A percentile compares a stretch with the other conserved stretches of the same genome.
phyloP scores from a whole-genome alignment of 2,113 vertebrate species.

The Jacana jacana region DNA sequence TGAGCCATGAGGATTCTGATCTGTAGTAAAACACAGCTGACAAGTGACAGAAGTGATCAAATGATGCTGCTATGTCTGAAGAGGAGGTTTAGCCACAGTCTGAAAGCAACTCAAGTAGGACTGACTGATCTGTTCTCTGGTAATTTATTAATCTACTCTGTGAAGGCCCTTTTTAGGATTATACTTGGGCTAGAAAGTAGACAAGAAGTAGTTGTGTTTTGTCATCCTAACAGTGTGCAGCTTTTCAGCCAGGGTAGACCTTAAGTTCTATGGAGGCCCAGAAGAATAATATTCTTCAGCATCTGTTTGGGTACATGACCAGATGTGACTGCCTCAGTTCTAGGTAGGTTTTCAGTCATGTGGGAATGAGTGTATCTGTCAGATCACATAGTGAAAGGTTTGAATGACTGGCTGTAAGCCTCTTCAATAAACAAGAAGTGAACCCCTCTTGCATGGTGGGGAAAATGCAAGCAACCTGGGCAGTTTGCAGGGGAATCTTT shows the following conservation, averaged over 20 bases:
- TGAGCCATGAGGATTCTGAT: neutral
- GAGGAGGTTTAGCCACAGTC: neutral
- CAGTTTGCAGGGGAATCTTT: neutral
- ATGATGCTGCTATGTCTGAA: neutral
- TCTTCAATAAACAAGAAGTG: neutral
- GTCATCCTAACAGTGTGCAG: neutral
- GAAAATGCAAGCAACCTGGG: neutral
- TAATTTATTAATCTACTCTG: neutral
- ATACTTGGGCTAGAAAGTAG: neutral
- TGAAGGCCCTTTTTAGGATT: neutral
- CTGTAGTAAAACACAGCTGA: neutral
- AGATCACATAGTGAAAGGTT: neutral
- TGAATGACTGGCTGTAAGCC: neutral
- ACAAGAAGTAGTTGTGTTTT: neutral
- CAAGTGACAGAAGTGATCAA: neutral
- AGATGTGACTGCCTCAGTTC: neutral
- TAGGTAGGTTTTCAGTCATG: fast-evolving
- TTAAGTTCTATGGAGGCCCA: neutral
- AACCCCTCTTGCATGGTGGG: neutral
- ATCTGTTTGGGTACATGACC: neutral
- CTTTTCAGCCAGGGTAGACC: neutral
- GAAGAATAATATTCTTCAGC: neutral
- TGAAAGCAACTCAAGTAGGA: neutral
- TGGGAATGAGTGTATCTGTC: neutral
- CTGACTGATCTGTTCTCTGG: neutral